Evolutionary conservation across 2,113 vertebrate species (phyloP).

Genomic region (Leiothrix lutea): DNA sequence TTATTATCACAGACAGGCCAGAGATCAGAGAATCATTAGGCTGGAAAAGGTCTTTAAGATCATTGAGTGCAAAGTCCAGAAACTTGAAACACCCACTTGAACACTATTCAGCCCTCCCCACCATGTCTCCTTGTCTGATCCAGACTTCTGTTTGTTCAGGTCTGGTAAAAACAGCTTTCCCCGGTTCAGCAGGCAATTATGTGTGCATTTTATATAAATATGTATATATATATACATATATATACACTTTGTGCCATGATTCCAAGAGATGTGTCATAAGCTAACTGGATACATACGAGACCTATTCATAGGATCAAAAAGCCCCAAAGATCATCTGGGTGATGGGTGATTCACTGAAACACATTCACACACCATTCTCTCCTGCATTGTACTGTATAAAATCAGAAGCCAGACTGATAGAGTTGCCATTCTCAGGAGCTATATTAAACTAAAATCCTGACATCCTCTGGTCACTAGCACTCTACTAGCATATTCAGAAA

Average conservation of each 20-base stretch:
- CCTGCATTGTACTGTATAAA: not conserved
- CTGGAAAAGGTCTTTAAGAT: not conserved
- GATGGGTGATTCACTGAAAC: not conserved
- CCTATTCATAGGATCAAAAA: not conserved
- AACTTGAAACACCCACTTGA: not conserved
- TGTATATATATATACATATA: not conserved
- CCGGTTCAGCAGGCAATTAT: not conserved
- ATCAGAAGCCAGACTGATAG: not conserved
- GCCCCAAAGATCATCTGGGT: not conserved
- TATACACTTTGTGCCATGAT: not conserved
- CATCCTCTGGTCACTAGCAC: not conserved
- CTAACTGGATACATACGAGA: not conserved
- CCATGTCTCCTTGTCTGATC: fast-evolving
- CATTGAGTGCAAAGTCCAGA: not conserved
- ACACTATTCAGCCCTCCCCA: not conserved
- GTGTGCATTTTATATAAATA: not conserved
- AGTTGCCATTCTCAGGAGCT: not conserved
- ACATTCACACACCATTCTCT: not conserved
- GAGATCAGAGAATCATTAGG: not conserved
- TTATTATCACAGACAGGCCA: not conserved
- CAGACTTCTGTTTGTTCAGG: not conserved
- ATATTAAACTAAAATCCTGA: not conserved
- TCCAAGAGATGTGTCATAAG: not conserved
- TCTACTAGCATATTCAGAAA: not conserved
- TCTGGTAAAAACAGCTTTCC: not conserved